A percentile compares a stretch with the other conserved stretches of the same genome.
These are phyloP conservation scores for Morpho deidamia DNA, from an alignment of 2,888 invertebrate species.

Conservation along the genomic window DNA sequence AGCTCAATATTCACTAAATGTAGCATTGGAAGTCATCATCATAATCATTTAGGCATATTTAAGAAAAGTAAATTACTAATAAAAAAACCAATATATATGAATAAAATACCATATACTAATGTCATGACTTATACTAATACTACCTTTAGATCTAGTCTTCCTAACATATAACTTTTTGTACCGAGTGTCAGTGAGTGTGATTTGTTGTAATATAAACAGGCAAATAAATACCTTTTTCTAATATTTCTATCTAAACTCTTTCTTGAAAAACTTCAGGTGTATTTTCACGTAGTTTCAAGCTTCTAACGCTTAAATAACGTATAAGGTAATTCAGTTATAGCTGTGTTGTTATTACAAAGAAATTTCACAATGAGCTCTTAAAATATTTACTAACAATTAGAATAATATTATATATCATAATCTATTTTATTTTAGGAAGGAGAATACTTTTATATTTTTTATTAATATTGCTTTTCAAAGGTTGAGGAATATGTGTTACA, in stretches of 20 bases:
- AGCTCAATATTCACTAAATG: not conserved
- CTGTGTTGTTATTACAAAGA: too few relatives aligned
- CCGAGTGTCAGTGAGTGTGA: too few relatives aligned
- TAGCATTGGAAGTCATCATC: conserved; percentile 21
- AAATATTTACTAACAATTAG: too few relatives aligned
- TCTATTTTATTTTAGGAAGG: too few relatives aligned
- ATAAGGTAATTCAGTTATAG: conserved; percentile 10
- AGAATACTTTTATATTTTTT: not conserved
- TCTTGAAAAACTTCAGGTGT: not conserved
- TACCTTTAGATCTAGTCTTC: too few relatives aligned
- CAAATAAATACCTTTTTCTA: too few relatives aligned
- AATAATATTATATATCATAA: too few relatives aligned
- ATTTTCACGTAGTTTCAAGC: conserved; percentile 9
- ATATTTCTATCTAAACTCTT: too few relatives aligned
- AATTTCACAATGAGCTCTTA: too few relatives aligned
- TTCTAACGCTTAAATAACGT: conserved; percentile 11
- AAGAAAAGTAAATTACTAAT: not conserved
- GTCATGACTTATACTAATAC: not conserved
- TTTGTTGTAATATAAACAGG: too few relatives aligned
- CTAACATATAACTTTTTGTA: too few relatives aligned
- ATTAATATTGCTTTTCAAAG: not conserved
- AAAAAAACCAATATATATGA: conserved; percentile 5
- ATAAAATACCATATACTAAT: conserved; percentile 27
- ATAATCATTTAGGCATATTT: conserved; percentile 17
- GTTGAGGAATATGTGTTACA: not conserved